These are phyloP conservation scores for Catocala sponsa DNA, from an alignment of 2,888 invertebrate species.

Conservation along the genomic window DNA sequence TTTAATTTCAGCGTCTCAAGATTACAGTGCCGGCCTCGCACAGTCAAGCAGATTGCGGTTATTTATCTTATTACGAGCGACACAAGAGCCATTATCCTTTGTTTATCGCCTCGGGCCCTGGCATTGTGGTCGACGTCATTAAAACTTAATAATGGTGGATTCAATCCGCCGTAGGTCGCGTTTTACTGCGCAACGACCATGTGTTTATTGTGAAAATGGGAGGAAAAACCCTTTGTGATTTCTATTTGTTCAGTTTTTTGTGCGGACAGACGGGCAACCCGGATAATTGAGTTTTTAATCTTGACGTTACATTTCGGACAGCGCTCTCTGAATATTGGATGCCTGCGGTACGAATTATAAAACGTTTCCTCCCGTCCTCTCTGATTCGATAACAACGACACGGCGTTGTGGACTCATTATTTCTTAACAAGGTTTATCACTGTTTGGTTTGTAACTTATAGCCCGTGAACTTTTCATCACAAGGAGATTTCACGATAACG, in stretches of 20 bases:
- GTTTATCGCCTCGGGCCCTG: constrained; percentile 69
- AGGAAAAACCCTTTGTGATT: constrained; percentile 53
- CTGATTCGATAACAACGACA: constrained; percentile 9
- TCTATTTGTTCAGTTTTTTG: constrained; percentile 52
- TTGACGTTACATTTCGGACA: constrained; percentile 34
- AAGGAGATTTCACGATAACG: not conserved
- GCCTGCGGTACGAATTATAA: constrained; percentile 11
- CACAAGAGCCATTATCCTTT: constrained; percentile 78
- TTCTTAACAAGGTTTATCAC: constrained; percentile 12
- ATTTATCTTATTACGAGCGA: constrained; percentile 75
- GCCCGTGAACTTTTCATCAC: not conserved
- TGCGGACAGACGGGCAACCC: constrained; percentile 32
- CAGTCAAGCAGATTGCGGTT: constrained; percentile 60
- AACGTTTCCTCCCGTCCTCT: constrained; percentile 12
- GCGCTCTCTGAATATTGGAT: constrained; percentile 21
- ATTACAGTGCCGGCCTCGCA: constrained; percentile 56
- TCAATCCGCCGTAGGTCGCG: constrained; percentile 68
- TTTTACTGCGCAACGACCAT: constrained; percentile 57
- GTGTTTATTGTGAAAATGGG: constrained; percentile 62
- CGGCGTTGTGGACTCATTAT: constrained; percentile 21
- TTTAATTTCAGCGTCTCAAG: constrained; percentile 64
- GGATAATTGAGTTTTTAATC: constrained; percentile 55
- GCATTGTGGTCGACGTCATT: constrained; percentile 77
- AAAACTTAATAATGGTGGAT: constrained; percentile 82
- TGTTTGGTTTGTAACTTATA: constrained; percentile 11